Base-by-base conservation (phyloP, 2,888 invertebrate genomes). In the Malacosoma neustria region DNA sequence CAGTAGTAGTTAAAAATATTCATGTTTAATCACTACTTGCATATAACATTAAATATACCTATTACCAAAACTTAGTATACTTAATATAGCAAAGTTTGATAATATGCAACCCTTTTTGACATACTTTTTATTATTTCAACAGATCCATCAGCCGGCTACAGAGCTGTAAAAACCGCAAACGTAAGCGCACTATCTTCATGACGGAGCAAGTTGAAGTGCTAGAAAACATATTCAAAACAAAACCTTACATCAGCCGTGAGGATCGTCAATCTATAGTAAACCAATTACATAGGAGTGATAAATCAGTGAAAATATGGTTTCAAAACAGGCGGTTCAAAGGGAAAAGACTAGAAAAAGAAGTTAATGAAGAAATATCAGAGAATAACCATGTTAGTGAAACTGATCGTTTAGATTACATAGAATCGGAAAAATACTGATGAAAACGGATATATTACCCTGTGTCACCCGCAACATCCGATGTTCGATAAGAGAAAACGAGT, bases 261-360 rank as follows among this genome's bases (percentile, higher is more conserved):
- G 84, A 91, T 13, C 76, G 93, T 35, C 89, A 91, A 39, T 86
- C 88, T 41, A 77, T 94, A 62, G 91, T 91, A 0, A 65, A 88
- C 0, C 59, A 72, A 3, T 72, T 93, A 0, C 77, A 82, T 38
- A 72, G 93, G 1, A 87, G 88, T 5, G 93, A 93, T 53, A 77
- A 91, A 35, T 91, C 93, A 51, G 90, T 93, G 30, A 93, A 93
- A 68, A 91, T 93, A 9, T 93, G 93, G 93, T 93, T 93, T 58
- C 93, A 93, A 59, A 93, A 93, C 58, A 81, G 92, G 0, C 72
- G 93, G 0, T 90, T 93, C 88, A 90, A 90, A 48, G 71, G 61
- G 46, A 91, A 90, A 56, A 89, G 88, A 51, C 22, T 3, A 22
- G 87, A 87, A 35, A 65, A 45, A 7, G 46, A 55, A 1, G 14